Evolutionary conservation across 2,888 invertebrate species (phyloP).

Genomic region (Mystacides longicornis): DNA sequence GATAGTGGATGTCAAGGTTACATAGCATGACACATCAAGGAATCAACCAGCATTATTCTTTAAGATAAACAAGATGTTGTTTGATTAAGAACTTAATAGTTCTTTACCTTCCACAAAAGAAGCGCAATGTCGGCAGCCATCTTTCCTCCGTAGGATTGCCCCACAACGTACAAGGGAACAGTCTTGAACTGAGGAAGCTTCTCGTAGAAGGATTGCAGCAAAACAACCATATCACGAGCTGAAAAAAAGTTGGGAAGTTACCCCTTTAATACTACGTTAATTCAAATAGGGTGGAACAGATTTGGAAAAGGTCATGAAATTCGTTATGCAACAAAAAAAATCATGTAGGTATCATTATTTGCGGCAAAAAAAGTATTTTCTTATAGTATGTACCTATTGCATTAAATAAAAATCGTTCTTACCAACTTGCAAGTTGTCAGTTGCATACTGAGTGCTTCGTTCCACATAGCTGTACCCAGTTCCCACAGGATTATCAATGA

Average conservation of each 20-base stretch:
- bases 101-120: conserved; percentile 47
- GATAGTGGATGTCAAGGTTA: too few relatives aligned
- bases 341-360: neutral
- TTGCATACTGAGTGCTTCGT: conserved; percentile 33
- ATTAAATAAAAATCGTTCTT: conserved; percentile 23
- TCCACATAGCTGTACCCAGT: conserved; percentile 80
- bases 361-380: neutral
- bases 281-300: too few relatives aligned
- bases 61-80: too few relatives aligned
- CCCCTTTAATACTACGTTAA: too few relatives aligned
- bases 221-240: conserved; percentile 67
- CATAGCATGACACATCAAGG: too few relatives aligned
- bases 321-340: neutral
- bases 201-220: conserved; percentile 63
- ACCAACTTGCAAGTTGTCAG: conserved; percentile 43
- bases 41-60: too few relatives aligned
- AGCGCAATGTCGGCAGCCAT: conserved; percentile 81
- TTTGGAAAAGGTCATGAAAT: neutral
- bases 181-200: conserved; percentile 61
- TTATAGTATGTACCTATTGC: neutral
- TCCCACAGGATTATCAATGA: conserved; percentile 88
- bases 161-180: conserved; percentile 75
- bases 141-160: conserved; percentile 90
- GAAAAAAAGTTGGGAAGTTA: conserved; percentile 26
- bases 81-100: too few relatives aligned